These are phyloP conservation scores for Trachelus troglodyta DNA, from an alignment of 2,888 invertebrate genomes.

Conservation along the genomic window DNA sequence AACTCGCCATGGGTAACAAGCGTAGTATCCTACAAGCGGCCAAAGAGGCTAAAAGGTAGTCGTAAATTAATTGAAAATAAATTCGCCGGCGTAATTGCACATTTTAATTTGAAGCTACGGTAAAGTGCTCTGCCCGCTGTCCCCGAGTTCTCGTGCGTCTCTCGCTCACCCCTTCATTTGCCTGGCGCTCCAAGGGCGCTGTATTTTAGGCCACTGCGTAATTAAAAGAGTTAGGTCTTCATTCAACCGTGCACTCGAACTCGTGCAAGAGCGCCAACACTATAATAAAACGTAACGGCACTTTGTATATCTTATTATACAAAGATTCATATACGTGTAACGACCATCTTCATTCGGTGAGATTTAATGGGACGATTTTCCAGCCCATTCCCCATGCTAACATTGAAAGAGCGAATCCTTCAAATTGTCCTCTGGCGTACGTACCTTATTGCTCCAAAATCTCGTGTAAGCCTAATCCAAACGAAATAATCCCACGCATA, in stretches of 20 bases:
- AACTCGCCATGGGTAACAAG: neutral
- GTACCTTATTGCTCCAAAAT: neutral
- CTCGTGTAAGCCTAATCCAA: neutral
- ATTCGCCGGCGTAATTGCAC: slow-evolving; percentile 51
- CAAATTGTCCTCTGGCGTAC: neutral
- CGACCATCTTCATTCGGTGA: neutral
- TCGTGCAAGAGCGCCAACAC: slow-evolving; percentile 21
- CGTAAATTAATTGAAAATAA: slow-evolving; percentile 57
- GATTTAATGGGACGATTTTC: neutral
- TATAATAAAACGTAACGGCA: slow-evolving; percentile 22
- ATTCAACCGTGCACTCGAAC: slow-evolving; percentile 25
- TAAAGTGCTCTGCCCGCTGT: slow-evolving; percentile 1
- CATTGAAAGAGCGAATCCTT: neutral
- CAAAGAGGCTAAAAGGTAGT: slow-evolving; percentile 39
- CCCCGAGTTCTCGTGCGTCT: slow-evolving; percentile 8
- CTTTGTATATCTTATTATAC: neutral
- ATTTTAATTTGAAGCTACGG: slow-evolving; percentile 53
- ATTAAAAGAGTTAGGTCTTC: slow-evolving; percentile 59
- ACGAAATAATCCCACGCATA: neutral
- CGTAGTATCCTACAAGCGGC: neutral
- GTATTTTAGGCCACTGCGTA: slow-evolving; percentile 45
- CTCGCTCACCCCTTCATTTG: slow-evolving; percentile 25
- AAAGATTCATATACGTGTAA: neutral
- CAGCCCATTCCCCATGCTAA: neutral
- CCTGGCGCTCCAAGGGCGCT: slow-evolving; percentile 32